These are phyloP conservation scores for Pelecanus crispus DNA, from an alignment of 2,113 vertebrate genomes.

Conservation along the genomic window DNA sequence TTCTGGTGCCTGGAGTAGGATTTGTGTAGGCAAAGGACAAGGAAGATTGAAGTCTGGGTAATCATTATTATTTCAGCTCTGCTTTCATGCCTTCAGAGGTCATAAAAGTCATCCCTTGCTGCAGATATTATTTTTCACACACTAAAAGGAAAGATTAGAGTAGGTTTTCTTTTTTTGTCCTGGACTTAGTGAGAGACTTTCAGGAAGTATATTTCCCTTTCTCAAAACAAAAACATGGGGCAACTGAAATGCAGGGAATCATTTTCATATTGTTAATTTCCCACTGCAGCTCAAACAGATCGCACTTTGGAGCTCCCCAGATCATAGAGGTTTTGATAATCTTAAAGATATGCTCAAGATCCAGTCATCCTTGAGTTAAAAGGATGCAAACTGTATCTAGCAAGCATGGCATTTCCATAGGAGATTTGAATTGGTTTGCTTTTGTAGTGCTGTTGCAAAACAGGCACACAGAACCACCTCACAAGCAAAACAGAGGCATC, in stretches of 20 bases:
- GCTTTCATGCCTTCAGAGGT: constrained; percentile 11
- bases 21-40: background rate
- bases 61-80: constrained; percentile 38
- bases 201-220: constrained; percentile 51
- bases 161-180: background rate
- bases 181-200: background rate
- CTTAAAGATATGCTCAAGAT: constrained; percentile 36
- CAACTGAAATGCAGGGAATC: constrained; percentile 5
- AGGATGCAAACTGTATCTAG: constrained; percentile 46
- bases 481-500: constrained; percentile 69
- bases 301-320: background rate
- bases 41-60: background rate
- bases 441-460: constrained; percentile 50
- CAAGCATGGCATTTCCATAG: constrained; percentile 53
- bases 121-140: constrained; percentile 37
- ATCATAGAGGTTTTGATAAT: constrained; percentile 30
- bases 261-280: constrained; percentile 54
- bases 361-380: constrained; percentile 43
- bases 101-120: constrained; percentile 2
- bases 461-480: constrained; percentile 37
- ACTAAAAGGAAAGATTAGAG: background rate
- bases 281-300: background rate
- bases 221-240: background rate
- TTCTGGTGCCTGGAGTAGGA: background rate
- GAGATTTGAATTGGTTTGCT: constrained; percentile 54